Percentiles rank a stretch among this genome's conserved stretches.
These are phyloP conservation scores for Umimayanthus chanpuru DNA, from an alignment of 92 coral and sea anemone species.

Conservation along the genomic window DNA sequence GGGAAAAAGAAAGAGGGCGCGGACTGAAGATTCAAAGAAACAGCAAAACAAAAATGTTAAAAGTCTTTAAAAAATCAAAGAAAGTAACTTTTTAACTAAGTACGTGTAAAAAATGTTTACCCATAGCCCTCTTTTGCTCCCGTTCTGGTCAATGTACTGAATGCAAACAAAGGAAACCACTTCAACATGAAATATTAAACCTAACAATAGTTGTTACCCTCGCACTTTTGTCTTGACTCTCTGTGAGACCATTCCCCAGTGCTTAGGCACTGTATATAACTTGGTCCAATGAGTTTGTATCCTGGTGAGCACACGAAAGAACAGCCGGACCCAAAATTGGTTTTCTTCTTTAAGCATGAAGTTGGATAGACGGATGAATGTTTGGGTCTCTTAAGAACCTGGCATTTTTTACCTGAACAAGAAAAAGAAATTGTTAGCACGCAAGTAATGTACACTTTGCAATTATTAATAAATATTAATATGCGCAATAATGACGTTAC, in stretches of 20 bases:
- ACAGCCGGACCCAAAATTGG: background rate
- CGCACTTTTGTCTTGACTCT: background rate
- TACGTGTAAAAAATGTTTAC: too few species aligned
- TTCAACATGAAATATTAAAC: too few species aligned
- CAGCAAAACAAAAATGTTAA: too few species aligned
- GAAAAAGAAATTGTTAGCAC: background rate
- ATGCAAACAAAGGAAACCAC: too few species aligned
- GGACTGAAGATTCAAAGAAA: too few species aligned
- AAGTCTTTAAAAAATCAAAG: too few species aligned
- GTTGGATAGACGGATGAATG: background rate
- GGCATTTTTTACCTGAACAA: background rate
- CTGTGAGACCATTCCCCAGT: slow-evolving; percentile 5
- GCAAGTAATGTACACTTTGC: too few species aligned
- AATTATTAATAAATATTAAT: too few species aligned
- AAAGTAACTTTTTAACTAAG: too few species aligned
- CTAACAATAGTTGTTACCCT: background rate
- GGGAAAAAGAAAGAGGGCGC: too few species aligned
- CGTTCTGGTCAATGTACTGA: too few species aligned
- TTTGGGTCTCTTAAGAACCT: background rate
- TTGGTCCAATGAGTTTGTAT: background rate
- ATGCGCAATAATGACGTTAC: background rate
- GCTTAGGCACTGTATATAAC: background rate
- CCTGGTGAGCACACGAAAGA: background rate
- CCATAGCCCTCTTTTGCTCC: too few species aligned
- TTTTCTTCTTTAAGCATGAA: background rate